phyloP scores from a whole-genome alignment of 2,113 vertebrate genomes.

The Gadus chalcogrammus region DNA sequence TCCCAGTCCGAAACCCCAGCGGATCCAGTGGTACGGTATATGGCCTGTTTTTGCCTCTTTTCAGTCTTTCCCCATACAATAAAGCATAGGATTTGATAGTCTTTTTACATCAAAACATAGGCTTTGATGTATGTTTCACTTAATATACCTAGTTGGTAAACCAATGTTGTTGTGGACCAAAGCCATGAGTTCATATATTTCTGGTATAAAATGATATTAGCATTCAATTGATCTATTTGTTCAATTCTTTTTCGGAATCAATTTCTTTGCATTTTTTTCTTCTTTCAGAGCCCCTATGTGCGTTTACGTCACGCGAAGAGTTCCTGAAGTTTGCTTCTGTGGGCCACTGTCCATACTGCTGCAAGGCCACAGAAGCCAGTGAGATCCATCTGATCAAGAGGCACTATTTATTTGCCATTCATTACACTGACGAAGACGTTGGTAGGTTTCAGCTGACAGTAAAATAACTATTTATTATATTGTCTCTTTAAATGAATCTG shows the following conservation, averaged over 20 bases:
- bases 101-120: too few species aligned
- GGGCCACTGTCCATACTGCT: neutral
- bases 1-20: too few species aligned
- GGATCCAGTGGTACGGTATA: too few species aligned
- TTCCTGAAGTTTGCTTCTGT: neutral
- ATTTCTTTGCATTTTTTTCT: neutral
- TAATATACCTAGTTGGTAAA: too few species aligned
- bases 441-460: neutral
- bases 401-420: constrained; percentile 13
- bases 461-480: neutral
- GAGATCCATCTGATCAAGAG: neutral
- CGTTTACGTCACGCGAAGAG: neutral
- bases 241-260: neutral
- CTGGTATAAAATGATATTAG: too few species aligned
- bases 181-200: too few species aligned
- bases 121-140: too few species aligned
- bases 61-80: too few species aligned
- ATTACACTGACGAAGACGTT: neutral
- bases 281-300: neutral
- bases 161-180: too few species aligned
- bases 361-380: neutral
- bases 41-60: too few species aligned
- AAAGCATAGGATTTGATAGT: too few species aligned
- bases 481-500: neutral
- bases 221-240: too few species aligned